These are phyloP conservation scores for Timandra comae DNA, from an alignment of 2,888 invertebrate species.

Conservation along the genomic window DNA sequence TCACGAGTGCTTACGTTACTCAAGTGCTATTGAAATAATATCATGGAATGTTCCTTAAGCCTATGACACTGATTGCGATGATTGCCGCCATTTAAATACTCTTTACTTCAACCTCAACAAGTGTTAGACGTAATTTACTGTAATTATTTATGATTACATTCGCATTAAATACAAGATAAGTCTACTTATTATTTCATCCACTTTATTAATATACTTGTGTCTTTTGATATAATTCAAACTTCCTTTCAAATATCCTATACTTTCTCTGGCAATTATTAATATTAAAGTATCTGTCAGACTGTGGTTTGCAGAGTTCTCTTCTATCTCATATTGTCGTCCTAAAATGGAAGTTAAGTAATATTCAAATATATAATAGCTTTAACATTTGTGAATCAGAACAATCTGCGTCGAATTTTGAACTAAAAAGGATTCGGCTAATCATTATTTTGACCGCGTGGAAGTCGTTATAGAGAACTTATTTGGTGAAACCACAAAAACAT, in stretches of 20 bases:
- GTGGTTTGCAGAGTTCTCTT: constrained; percentile 12
- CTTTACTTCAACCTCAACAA: too few species aligned
- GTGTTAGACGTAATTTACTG: too few species aligned
- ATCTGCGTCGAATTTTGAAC: constrained; percentile 19
- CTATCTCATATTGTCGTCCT: background rate
- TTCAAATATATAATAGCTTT: constrained; percentile 5
- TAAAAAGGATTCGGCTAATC: constrained; percentile 29
- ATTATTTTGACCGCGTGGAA: constrained; percentile 36
- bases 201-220: too few species aligned
- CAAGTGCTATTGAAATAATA: too few species aligned
- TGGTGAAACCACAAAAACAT: constrained; percentile 48
- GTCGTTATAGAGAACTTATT: constrained; percentile 42
- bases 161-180: too few species aligned
- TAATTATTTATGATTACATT: too few species aligned
- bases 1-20: too few species aligned
- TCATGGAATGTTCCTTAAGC: too few species aligned
- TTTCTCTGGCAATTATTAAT: constrained; percentile 20
- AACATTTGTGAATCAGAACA: constrained; percentile 21
- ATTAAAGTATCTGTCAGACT: constrained; percentile 16
- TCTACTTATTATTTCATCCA: too few species aligned
- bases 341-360: background rate
- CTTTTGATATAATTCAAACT: too few species aligned
- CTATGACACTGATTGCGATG: too few species aligned
- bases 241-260: constrained; percentile 14
- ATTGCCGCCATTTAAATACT: too few species aligned